A percentile compares a stretch with the other conserved stretches of the same genome.
phyloP scores from a whole-genome alignment of 2,113 vertebrate genomes.

The Solea senegalensis region DNA sequence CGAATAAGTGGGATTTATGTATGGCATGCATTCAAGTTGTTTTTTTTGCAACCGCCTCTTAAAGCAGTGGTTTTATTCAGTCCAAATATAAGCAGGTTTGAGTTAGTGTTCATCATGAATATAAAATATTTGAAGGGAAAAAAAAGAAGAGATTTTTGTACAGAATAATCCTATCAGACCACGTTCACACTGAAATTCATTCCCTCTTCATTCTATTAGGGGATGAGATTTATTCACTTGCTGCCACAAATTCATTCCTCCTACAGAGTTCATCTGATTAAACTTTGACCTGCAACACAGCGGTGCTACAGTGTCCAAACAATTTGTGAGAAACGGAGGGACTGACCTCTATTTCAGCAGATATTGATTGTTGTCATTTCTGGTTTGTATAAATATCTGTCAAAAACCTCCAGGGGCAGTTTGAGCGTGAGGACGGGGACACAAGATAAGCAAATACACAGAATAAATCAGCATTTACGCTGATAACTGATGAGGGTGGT shows the following conservation, averaged over 20 bases:
- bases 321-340: neutral
- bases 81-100: neutral
- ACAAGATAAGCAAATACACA: neutral
- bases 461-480: neutral
- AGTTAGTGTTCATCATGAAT: neutral
- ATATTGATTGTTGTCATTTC: constrained; percentile 37
- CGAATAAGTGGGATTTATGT: no score
- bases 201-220: neutral
- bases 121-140: neutral
- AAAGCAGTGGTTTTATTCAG: neutral
- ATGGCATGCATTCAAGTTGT: no score
- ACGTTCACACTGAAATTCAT: neutral
- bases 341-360: constrained; percentile 14
- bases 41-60: neutral
- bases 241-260: neutral
- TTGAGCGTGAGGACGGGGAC: neutral
- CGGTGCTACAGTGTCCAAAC: neutral
- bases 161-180: neutral
- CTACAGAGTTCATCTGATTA: constrained; percentile 11
- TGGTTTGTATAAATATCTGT: constrained; percentile 20
- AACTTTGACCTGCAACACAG: constrained; percentile 17
- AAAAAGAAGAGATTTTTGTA: neutral
- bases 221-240: neutral
- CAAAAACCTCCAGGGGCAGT: neutral
- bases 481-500: neutral